Evolutionary conservation across 2,113 vertebrate species (phyloP), one percentile per base, ranked within the genome.

Genomic region (Lophochroa leadbeateri): DNA sequence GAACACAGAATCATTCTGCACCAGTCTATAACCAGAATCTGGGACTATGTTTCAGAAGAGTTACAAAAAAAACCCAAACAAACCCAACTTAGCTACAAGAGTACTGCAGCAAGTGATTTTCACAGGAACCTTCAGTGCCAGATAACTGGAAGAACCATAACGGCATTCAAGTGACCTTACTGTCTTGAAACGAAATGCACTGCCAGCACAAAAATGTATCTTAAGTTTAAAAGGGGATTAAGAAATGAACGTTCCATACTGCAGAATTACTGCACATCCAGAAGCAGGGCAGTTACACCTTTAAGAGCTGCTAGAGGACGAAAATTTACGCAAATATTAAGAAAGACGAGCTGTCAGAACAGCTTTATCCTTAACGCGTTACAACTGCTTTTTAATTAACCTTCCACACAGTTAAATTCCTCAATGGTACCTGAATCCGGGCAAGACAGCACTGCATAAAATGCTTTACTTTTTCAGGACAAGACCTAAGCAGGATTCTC

Each of bases 401-500:
- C 25, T 71, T 71, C 21, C 35, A 10, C 47, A 41, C 19, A 81
- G 67, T 14, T 55, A 13, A 67, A 27, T 43, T 85, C 90, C 92
- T 60, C 57, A 21, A 33, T 65, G 49, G 31, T 52, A 69, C 44
- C 63, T 21, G 78, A 71, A 64, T 27, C 33, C 24, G 29, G 15
- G 11, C 79, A 72, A 23, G 31, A 3, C 46, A n/a, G 31, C 28
- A 8, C 1, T 63, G 69, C 57, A 77, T 33, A 13, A 28, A 18
- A 65, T 37, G 29, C 72, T 28, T 16, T 5, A 5, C 21, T 11
- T 70, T 27, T 24, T 6, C 60, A 18, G 29, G 29, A 43, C 64
- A 2, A 15, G 44, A 17, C n/a, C 39, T 18, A 23, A 13, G 17
- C 0, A 23, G 6, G 4, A 12, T 7, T 4, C n/a, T 15, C 31